Base-by-base conservation (phyloP, 2,888 invertebrate species). In the Epirrhoe tristata region DNA sequence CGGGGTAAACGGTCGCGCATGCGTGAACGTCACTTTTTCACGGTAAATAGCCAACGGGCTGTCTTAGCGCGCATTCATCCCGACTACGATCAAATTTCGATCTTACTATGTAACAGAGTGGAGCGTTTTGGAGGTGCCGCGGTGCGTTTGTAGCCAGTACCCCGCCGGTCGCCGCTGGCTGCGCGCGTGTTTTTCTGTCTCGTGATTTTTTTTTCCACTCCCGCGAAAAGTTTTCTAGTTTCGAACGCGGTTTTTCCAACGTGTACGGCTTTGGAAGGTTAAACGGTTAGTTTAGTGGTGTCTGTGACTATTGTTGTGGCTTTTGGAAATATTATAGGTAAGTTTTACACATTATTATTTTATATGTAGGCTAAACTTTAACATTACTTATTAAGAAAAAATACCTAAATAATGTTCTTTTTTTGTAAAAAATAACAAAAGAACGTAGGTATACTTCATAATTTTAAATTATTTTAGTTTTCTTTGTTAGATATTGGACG, bases 61-160 rank as follows among this genome's bases (percentile, higher is more conserved):
- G 86, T 88, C 91, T 90, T 88, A 86, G 85, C 83, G 84, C 85
- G 85, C 86, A 81, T 84, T 85, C 81, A 79, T 84, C 75, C 77
- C 87, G 86, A 88, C 88, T 89, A 83, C 92, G 89, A 90, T 90
- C 91, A 90, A 93, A 92, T 88, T 91, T 92, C 90, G 90, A 91
- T 92, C 92, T 92, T 92, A 92, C 83, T 80, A 86, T 88, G 89
- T 91, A 89, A 86, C 87, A 76, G 81, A 87, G 86, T 89, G 84
- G 85, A 86, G 86, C 87, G 84, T 83, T 89, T 90, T 83, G 80
- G 77, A 79, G 78, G 80, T 81, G 83, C 39, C 3, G 39, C 74
- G 72, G 63, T 58, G 68, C 63, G 60, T 53, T 62, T 6, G 36
- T 10, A 31, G 55, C 62, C 72, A 91, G 90, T 90, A 77, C 75